Conservation (phyloP, 2,797 vertebrate genomes). For the Sandelia bainsii region DNA sequence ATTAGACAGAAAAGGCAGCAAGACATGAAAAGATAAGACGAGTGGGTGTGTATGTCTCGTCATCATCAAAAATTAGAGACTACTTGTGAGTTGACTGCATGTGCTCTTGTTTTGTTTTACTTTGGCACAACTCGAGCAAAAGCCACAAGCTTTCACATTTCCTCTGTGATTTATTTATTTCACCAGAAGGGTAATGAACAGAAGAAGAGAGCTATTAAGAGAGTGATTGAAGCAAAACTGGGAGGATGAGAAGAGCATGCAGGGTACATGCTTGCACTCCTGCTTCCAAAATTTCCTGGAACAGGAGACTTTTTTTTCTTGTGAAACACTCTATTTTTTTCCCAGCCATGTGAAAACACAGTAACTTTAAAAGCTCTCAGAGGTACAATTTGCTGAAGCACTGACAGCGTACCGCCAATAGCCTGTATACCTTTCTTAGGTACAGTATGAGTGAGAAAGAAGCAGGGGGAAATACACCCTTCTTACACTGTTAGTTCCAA, state of each 20-base stretch:
- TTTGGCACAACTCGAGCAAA: conserved; percentile 10
- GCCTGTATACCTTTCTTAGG: conserved; percentile 18
- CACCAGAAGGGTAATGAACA: conserved; percentile 41
- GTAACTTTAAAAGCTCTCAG: conserved; percentile 48
- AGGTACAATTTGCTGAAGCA: conserved; percentile 23
- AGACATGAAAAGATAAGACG: background rate
- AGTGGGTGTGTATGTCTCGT: background rate
- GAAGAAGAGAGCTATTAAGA: conserved; percentile 25
- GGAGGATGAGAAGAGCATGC: conserved; percentile 18
- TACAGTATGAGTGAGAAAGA: background rate
- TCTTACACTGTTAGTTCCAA: conserved; percentile 14
- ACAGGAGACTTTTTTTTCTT: conserved; percentile 34
- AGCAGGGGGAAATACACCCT: background rate
- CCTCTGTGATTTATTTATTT: conserved; percentile 51
- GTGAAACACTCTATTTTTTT: conserved; percentile 40
- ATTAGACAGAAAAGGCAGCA: background rate
- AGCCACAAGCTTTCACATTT: conserved; percentile 50
- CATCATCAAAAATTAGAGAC: conserved; percentile 1
- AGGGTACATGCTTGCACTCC: background rate
- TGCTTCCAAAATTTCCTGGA: conserved; percentile 38
- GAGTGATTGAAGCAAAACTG: conserved; percentile 24
- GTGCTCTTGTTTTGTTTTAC: conserved; percentile 16
- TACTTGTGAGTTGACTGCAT: background rate
- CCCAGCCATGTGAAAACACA: conserved; percentile 35
- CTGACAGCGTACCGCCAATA: background rate